phyloP scores from a whole-genome alignment of 2,797 vertebrate genomes.

The Mareca strepera region DNA sequence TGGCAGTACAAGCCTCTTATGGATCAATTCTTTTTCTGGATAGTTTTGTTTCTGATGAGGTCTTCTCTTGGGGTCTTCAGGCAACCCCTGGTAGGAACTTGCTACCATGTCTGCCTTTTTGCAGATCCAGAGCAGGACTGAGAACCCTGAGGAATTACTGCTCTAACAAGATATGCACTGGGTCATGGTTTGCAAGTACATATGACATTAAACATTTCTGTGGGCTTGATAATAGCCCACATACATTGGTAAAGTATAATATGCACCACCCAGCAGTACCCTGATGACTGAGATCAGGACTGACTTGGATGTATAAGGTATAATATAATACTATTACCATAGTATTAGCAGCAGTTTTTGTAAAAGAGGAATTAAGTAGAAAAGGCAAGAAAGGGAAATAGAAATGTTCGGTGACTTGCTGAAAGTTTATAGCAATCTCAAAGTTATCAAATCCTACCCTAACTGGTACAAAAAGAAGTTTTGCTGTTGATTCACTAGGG shows the following conservation, averaged over 20 bases:
- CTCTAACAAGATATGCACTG: not conserved
- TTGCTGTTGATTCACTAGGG: not conserved
- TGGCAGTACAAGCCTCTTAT: not conserved
- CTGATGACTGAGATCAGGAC: not conserved
- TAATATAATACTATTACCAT: not conserved
- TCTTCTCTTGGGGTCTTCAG: not conserved
- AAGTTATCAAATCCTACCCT: not conserved
- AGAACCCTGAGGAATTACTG: not conserved
- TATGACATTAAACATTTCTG: not conserved
- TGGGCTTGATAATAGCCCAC: not conserved
- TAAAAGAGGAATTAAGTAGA: not conserved
- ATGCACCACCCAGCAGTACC: not conserved
- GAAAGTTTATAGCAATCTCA: not conserved
- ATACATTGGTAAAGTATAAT: not conserved
- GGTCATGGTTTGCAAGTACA: not conserved
- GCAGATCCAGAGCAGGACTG: not conserved
- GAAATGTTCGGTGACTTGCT: not conserved
- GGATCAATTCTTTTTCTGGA: not conserved
- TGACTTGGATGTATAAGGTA: not conserved
- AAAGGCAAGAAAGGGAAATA: not conserved
- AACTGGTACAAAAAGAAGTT: not conserved
- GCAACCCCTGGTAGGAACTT: not conserved
- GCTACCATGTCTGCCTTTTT: not conserved
- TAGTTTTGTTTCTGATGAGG: not conserved
- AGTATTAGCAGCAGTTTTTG: not conserved